phyloP scores from a whole-genome alignment of 2,113 vertebrate genomes.

The Nannobrachium achirus region DNA sequence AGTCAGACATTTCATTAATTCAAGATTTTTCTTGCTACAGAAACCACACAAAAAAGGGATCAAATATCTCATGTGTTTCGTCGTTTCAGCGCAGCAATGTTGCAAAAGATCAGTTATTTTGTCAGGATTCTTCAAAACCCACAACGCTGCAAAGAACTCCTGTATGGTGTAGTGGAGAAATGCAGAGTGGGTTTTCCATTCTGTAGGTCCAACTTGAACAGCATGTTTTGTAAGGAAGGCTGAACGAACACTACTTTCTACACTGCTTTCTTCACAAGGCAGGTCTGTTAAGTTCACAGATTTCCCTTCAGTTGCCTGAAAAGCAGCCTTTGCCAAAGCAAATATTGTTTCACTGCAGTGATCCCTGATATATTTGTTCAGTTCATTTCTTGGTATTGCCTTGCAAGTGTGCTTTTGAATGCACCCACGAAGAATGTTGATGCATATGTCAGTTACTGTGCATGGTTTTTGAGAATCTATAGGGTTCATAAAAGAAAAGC shows the following conservation, averaged over 20 bases:
- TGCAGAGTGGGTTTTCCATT: neutral
- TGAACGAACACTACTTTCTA: no score
- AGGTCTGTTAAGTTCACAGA: slow-evolving; percentile 9
- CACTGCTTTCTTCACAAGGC: neutral
- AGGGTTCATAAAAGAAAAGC: neutral
- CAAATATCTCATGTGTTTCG: no score
- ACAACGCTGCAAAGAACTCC: slow-evolving; percentile 49
- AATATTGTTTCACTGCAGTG: neutral
- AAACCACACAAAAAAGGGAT: no score
- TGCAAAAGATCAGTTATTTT: no score
- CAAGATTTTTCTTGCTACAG: no score
- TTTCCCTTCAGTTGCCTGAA: slow-evolving; percentile 16
- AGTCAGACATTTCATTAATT: no score
- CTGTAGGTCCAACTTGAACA: neutral
- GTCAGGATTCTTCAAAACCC: no score
- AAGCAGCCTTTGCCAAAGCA: slow-evolving; percentile 16
- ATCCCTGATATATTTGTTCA: neutral
- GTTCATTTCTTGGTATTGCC: neutral
- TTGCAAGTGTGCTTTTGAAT: no score
- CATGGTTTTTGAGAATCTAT: neutral
- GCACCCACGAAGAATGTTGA: no score
- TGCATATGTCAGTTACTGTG: slow-evolving; percentile 32
- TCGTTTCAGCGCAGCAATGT: no score
- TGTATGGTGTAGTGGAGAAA: slow-evolving; percentile 56
- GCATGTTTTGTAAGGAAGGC: slow-evolving; percentile 20